Evolutionary conservation across 2,797 vertebrate species (phyloP).

Genomic region (Macroramphosus scolopax): DNA sequence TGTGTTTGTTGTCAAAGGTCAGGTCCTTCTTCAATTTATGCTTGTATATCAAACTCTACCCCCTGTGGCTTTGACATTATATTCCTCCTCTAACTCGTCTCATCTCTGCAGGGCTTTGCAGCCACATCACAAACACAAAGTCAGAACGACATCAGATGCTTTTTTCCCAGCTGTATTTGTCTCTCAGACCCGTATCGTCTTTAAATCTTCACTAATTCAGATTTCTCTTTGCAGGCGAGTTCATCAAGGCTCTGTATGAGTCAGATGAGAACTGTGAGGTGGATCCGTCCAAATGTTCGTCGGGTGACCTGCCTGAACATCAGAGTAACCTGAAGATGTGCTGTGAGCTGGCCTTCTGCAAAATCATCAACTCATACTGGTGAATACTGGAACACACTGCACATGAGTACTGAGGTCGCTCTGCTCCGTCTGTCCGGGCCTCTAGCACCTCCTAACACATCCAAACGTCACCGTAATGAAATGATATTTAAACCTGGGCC

Average conservation of each 20-base stretch:
- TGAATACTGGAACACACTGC: constrained; percentile 15
- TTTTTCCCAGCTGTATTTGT: background rate
- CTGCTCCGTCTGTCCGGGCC: background rate
- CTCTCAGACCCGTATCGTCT: background rate
- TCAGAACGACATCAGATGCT: too few relatives aligned
- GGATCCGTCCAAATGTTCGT: constrained; percentile 91
- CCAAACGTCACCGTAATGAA: too few relatives aligned
- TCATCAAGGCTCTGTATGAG: constrained; percentile 97
- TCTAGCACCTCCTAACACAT: too few relatives aligned
- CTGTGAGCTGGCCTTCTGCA: constrained; percentile 98
- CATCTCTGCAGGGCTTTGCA: background rate
- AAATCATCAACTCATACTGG: constrained; percentile 94
- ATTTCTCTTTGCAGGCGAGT: constrained; percentile 82
- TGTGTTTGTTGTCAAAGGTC: constrained; percentile 8
- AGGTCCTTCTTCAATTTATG: constrained; percentile 2
- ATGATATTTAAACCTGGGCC: too few relatives aligned
- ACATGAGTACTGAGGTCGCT: too few relatives aligned
- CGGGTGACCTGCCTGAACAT: constrained; percentile 89
- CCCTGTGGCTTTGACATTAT: constrained; percentile 1
- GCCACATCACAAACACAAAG: background rate
- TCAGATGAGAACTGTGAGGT: constrained; percentile 99
- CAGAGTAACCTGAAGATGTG: constrained; percentile 99
- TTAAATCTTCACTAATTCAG: too few relatives aligned
- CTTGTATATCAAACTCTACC: background rate
- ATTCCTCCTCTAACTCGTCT: too few relatives aligned